Conservation (phyloP, 2,888 invertebrate species). For the Andrena praecox region DNA sequence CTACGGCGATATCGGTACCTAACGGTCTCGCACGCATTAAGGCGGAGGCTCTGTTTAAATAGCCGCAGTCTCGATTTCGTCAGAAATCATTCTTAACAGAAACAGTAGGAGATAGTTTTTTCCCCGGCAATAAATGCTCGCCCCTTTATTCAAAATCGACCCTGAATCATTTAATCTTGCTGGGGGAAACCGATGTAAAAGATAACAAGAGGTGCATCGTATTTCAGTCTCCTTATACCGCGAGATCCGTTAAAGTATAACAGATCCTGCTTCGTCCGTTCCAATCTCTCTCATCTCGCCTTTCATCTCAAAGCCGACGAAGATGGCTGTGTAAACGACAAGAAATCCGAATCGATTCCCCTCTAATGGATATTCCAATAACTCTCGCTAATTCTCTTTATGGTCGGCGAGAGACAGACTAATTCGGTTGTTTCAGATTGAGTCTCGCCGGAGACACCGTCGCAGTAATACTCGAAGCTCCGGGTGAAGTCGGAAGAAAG, state of each 20-base stretch:
- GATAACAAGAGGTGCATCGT: background rate
- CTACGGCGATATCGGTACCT: too few species aligned
- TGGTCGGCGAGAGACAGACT: slow-evolving; percentile 31
- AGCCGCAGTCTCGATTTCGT: too few species aligned
- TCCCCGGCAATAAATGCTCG: background rate
- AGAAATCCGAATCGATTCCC: slow-evolving; percentile 37
- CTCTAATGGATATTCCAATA: slow-evolving; percentile 48
- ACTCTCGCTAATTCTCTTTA: slow-evolving; percentile 49
- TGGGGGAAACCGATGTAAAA: background rate
- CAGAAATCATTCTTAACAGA: background rate
- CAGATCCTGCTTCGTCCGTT: background rate
- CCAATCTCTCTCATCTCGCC: background rate
- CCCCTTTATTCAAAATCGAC: background rate
- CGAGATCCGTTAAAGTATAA: background rate
- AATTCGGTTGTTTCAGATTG: slow-evolving; percentile 45
- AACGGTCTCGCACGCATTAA: too few species aligned
- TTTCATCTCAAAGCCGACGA: slow-evolving; percentile 46
- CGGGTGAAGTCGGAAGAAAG: background rate
- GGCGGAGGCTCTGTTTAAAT: too few species aligned
- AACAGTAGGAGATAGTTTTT: background rate
- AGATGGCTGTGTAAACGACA: slow-evolving; percentile 40
- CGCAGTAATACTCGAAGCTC: background rate
- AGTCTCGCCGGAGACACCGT: slow-evolving; percentile 26
- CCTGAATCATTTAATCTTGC: background rate
- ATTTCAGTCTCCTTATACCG: background rate